Evolutionary conservation across 2,113 vertebrate species (phyloP), one percentile per base, ranked within the genome.

Genomic region (Zonotrichia leucophrys): DNA sequence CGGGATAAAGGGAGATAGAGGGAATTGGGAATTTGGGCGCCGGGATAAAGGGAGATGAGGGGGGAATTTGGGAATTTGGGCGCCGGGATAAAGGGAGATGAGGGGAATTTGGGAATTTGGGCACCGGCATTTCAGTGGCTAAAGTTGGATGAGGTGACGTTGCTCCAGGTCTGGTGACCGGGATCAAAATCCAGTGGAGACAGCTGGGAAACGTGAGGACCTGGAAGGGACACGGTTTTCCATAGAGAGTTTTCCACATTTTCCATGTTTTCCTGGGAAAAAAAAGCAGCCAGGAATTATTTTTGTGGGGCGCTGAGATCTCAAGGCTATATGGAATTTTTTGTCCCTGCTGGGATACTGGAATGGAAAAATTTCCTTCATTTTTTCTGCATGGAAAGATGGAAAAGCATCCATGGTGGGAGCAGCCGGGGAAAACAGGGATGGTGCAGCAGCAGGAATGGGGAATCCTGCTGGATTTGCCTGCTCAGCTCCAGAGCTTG

Each of bases 401-500:
- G 24, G 35, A 18, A 53, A 8, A n/a, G 12, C 25, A 9, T 12
- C 39, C 1, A 0, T 39, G 31, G 28, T 39, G 56, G 37, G n/a
- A 88, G 28, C 41, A 37, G 33, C 18, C 35, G 12, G 0, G 67
- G 44, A 63, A 85, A 70, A 5, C 5, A 15, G 69, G 52, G 31
- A 24, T 7, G 2, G 3, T 5, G 35, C 15, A 42, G 15, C 11
- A 9, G 3, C 35, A 4, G 69, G 15, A 18, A 42, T 5, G 46
- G 28, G 0, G 58, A 52, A 49, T 35, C 24, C 19, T 12, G 31
- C 9, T 1, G 2, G 39, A n/a, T 5, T 35, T 20, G 11, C 6
- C 22, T 20, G 23, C 1, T 44, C 18, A 27, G 31, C 33, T 72
- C 18, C 11, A 2, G 39, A 46, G 23, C 17, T 7, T 0, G 20